Base-by-base conservation (phyloP, 2,797 vertebrate genomes). In the Labroides dimidiatus region DNA sequence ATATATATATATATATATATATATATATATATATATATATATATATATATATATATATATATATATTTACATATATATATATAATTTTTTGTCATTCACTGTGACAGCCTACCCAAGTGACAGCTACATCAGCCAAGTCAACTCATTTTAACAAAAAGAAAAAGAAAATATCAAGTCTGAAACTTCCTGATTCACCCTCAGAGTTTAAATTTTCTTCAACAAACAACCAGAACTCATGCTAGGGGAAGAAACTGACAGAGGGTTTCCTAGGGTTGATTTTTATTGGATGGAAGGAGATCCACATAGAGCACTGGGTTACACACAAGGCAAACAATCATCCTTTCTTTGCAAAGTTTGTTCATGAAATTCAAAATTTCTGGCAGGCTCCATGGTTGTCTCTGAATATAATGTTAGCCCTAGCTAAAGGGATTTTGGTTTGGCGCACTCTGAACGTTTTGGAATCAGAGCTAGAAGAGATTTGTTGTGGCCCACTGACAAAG, bases 301-400 rank as follows among this genome's bases (percentile, higher is more conserved):
- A 61, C n/a, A n/a, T n/a, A 50, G 33, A 19, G 42, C 44, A 64
- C 43, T 60, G 20, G 30, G 30, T 33, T 33, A 33, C 7, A 50
- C 64, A 41, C 10, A 8, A 60, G 54, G 3, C 4, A 64, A 56
- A 65, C 20, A 41, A 52, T 42, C 23, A 14, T 9, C 7, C 36
- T 41, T 50, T 19, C 37, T 61, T 9, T 52, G 37, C 5, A 54
- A 55, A 36, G 48, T 16, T 33, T 23, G 20, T 7, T 11, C 36
- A 50, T 56, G 52, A 24, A n/a, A 51, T 27, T 63, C 6, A 61
- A 45, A 52, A 55, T 23, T 71, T 37, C 20, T 14, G 30, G 39
- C 41, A 45, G 43, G 53, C 41, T 75, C 6, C 36, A 75, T 82
- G 64, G 78, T 69, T 68, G 51, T 79, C 60, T 79, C 10, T 51